Base-by-base conservation (phyloP, 2,113 vertebrate species). In the Morone saxatilis region DNA sequence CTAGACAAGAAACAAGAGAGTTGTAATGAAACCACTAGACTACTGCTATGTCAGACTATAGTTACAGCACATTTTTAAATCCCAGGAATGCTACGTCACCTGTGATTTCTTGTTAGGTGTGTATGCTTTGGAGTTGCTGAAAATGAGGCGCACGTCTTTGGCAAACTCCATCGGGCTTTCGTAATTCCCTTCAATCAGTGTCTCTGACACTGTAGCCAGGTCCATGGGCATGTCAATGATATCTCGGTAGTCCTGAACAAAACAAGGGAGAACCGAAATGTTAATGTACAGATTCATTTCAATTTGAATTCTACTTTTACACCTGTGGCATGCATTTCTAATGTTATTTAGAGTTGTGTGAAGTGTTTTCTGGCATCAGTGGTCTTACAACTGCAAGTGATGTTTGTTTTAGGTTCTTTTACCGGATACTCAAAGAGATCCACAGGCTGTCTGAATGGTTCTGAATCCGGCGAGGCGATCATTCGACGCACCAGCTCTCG, bases 61-160 rank as follows among this genome's bases (percentile, higher is more conserved):
- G 3, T 7, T 5, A 22, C 1, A 61, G n/a, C 6, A 4, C 0
- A 19, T 71, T 59, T 19, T 50, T 1, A 36, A 66, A 63, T 25
- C 13, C 20, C 8, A 25, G 11, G 2, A n/a, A 41, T 4, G 19
- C 3, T 43, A 4, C 96, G 95, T 71, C 93, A 99, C 98, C 95
- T 98, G 96, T 70, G 98, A 99, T 81, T 99, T 99, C 93, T 99
- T 99, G 95, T 99, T 99, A 3, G 98, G 98, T 56, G 98, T 99
- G 95, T 99, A 99, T 59, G 97, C 97, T 95, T 97, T 99, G 74
- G 97, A 99, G 92, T 99, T 99, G 95, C 96, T 99, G 93, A 99
- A 99, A 94, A 99, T 99, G 82, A 99, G 96, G 41, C 96, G 96
- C 70, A 99, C 94, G 66, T 99, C 98, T 95, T 98, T 98, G 94